These are phyloP conservation scores for Heteromormyrus szaboi DNA, from an alignment of 2,797 vertebrate genomes.

Conservation along the genomic window DNA sequence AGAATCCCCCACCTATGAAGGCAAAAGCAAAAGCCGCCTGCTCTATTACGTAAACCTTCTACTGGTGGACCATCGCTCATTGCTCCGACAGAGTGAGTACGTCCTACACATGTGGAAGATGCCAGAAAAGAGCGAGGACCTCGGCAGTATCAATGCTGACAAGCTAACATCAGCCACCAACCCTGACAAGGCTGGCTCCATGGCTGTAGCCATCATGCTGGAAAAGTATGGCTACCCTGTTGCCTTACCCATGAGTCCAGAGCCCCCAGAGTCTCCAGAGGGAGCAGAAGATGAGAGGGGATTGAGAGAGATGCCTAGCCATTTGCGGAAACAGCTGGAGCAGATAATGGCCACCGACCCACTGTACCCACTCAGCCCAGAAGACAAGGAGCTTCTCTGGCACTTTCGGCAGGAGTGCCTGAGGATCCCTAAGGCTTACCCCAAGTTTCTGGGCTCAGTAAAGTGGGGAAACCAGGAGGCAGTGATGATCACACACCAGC, in stretches of 20 bases:
- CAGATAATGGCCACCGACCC: conserved; percentile 88
- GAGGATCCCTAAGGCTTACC: conserved; percentile 88
- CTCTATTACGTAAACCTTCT: conserved; percentile 95
- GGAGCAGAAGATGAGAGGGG: conserved; percentile 67
- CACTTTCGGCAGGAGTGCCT: conserved; percentile 92
- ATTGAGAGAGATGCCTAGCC: conserved; percentile 92
- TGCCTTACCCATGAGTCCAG: conserved; percentile 83
- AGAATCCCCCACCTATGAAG: conserved; percentile 64
- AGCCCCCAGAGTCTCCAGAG: conserved; percentile 49
- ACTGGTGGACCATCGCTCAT: conserved; percentile 88
- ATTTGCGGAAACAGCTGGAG: conserved; percentile 88
- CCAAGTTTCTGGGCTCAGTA: conserved; percentile 90
- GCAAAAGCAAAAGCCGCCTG: conserved; percentile 78
- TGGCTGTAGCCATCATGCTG: conserved; percentile 85
- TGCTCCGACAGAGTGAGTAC: conserved; percentile 89
- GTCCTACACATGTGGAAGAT: conserved; percentile 98
- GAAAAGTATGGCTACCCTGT: conserved; percentile 95
- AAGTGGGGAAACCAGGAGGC: conserved; percentile 91
- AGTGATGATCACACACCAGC: conserved; percentile 78
- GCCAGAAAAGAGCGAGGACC: conserved; percentile 87
- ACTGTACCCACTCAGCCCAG: conserved; percentile 84
- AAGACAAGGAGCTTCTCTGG: conserved; percentile 97
- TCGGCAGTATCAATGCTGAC: conserved; percentile 90
- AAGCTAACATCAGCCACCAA: conserved; percentile 97
- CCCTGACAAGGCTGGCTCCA: conserved; percentile 86